Evolutionary conservation across 2,113 vertebrate species (phyloP).

Genomic region (Callospermophilus lateralis): DNA sequence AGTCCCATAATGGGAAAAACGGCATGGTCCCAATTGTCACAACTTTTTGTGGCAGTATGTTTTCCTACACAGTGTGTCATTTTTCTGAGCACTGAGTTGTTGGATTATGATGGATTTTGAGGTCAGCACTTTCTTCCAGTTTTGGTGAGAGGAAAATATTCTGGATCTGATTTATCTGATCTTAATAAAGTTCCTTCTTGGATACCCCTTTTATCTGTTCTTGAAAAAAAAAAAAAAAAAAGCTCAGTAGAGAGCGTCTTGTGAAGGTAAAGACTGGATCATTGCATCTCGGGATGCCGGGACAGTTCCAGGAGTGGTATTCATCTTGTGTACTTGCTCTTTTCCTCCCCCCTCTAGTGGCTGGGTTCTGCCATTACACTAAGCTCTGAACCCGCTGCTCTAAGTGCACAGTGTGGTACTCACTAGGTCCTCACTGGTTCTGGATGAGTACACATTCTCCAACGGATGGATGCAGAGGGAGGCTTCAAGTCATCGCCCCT

Average conservation of each 20-base stretch:
- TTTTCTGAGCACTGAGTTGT: background rate
- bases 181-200: background rate
- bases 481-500: background rate
- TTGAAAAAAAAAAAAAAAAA: background rate
- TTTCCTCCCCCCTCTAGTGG: background rate
- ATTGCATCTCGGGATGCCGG: background rate
- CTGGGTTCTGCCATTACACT: background rate
- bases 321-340: background rate
- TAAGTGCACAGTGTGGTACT: background rate
- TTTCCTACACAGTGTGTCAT: background rate
- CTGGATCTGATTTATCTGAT: constrained; percentile 1
- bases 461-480: background rate
- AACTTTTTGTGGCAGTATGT: background rate
- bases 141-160: background rate
- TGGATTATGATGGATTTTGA: background rate
- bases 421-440: fast-evolving
- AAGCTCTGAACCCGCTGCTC: background rate
- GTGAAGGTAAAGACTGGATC: background rate
- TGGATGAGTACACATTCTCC: background rate
- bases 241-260: background rate
- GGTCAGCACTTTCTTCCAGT: background rate
- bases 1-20: background rate
- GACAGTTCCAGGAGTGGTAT: background rate
- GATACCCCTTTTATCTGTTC: background rate
- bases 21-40: background rate